Evolutionary conservation across 2,797 vertebrate genomes (phyloP), one percentile per base, ranked within the genome.

Genomic region (Aeoliscus strigatus): DNA sequence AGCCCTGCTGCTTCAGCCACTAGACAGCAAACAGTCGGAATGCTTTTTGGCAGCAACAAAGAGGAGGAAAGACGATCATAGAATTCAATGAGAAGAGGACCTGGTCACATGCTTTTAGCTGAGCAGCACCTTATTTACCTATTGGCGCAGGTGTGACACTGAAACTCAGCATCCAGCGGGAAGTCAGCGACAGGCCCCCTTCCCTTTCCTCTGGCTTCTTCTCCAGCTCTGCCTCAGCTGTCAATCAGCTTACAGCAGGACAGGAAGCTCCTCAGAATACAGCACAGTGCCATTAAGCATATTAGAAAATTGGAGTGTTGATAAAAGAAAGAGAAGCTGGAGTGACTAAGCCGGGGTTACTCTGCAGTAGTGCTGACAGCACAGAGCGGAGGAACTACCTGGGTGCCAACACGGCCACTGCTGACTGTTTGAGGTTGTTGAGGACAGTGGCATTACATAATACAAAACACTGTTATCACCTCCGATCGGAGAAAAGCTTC

Each of bases 381-480:
- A 77, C 75, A 70, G 35, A 59, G 50, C 30, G 21, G 59, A 51
- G 60, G 52, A 59, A 60, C 66, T 69, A 79, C 73, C 75, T 80
- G 52, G 53, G 52, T 55, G 60, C 49, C 64, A 75, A 69, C 61
- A 65, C 15, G 39, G 48, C 45, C 55, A 45, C 51, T 78, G 76
- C 80, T 78, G 72, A 77, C 64, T 61, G 31, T 51, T 35, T 46
- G 39, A 67, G 61, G 61, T 59, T 64, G 69, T 51, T 18, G 60
- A 75, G 66, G 73, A 71, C 53, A 47, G 39, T 31, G 40, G 49
- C 39, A 65, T 80, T 79, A 73, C 65, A 70, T 77, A 62, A 81
- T 46, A 46, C 33, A 63, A 73, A 60, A 52, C 51, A 56, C 14
- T 48, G 42, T 25, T 54, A 60, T 21, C 47, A 58, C 27, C 48